Evolutionary conservation across 2,113 vertebrate genomes (phyloP).

Genomic region (Chaenocephalus aceratus): DNA sequence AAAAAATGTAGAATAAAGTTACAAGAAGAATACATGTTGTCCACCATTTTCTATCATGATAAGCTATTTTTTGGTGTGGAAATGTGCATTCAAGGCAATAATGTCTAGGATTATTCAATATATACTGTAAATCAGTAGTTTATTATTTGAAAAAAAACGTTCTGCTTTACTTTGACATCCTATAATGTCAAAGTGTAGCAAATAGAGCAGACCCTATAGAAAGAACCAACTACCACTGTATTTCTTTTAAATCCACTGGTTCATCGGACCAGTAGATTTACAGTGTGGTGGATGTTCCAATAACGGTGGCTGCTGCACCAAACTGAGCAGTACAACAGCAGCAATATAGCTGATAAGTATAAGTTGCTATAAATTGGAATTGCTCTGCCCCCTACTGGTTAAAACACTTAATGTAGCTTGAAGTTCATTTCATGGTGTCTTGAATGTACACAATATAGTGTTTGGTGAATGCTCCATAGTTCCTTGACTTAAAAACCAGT

Average conservation of each 20-base stretch:
- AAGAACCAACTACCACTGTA: neutral
- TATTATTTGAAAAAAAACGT: neutral
- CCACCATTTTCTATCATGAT: neutral
- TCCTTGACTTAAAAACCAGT: neutral
- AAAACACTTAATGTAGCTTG: constrained; percentile 16
- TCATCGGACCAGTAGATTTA: neutral
- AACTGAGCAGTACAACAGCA: neutral
- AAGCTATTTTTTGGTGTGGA: neutral
- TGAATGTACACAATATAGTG: constrained; percentile 4
- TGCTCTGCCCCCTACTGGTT: neutral
- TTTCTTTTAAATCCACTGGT: constrained; percentile 3
- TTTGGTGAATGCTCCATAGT: neutral
- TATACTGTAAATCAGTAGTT: neutral
- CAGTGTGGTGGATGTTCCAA: neutral
- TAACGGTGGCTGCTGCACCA: neutral
- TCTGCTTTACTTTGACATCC: neutral
- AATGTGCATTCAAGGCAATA: neutral
- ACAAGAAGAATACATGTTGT: neutral
- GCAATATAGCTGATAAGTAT: neutral
- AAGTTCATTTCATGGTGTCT: constrained; percentile 2
- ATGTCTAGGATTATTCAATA: neutral
- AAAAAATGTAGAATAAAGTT: neutral
- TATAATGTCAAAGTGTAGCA: neutral
- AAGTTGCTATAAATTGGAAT: neutral
- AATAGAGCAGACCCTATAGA: neutral